Evolutionary conservation across 1,140 invertebrate genomes (phyloP).

Genomic region (Centruroides vittatus): DNA sequence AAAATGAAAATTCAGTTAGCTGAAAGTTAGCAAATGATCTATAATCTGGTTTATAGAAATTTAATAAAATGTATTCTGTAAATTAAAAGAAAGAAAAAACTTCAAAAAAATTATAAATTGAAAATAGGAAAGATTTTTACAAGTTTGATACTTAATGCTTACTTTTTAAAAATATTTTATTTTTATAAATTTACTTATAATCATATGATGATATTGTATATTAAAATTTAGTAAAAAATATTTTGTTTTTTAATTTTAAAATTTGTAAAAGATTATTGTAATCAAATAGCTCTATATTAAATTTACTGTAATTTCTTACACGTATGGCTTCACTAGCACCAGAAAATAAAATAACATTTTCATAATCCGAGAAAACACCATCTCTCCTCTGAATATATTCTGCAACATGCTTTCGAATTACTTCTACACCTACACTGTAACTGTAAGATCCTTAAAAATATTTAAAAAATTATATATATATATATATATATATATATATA

Average conservation of each 20-base stretch:
- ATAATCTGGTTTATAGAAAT: too few species aligned
- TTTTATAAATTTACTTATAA: too few species aligned
- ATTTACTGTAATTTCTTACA: constrained; percentile 28
- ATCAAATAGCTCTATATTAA: not conserved
- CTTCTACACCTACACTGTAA: constrained; percentile 80
- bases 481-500: too few species aligned
- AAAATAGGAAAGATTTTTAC: too few species aligned
- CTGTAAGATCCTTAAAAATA: constrained; percentile 60
- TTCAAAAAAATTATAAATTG: too few species aligned
- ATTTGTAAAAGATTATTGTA: too few species aligned
- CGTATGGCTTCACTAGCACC: constrained; percentile 88
- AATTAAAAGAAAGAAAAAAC: too few species aligned
- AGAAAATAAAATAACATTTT: constrained; percentile 70
- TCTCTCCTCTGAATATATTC: constrained; percentile 78
- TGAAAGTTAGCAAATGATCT: not conserved
- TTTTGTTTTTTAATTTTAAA: not conserved
- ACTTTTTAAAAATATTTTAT: not conserved
- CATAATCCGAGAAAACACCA: constrained; percentile 52
- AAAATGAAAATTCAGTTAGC: not conserved
- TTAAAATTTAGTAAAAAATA: too few species aligned
- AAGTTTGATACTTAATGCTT: too few species aligned
- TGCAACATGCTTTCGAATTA: constrained; percentile 76
- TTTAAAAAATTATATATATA: too few species aligned
- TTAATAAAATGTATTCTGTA: too few species aligned
- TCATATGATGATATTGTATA: not conserved